A percentile compares a stretch with the other conserved stretches of the same genome.
phyloP scores from a whole-genome alignment of 2,888 invertebrate genomes.

The Sisyra terminalis region DNA sequence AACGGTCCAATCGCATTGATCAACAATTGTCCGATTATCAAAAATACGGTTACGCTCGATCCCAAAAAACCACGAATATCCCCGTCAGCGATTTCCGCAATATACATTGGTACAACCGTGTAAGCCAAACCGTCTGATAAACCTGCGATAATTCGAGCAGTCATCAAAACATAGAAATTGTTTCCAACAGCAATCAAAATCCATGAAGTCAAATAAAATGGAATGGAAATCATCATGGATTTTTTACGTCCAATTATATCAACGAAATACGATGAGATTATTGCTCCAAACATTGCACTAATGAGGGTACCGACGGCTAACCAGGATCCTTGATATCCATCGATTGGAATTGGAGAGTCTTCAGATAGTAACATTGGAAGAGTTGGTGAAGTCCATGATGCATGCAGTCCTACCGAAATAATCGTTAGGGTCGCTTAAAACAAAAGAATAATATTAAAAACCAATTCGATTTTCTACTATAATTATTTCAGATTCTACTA shows the following conservation, averaged over 20 bases:
- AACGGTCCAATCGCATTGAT: conserved; percentile 30
- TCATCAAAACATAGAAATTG: conserved; percentile 35
- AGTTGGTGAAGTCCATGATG: conserved; percentile 43
- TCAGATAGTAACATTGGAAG: conserved; percentile 30
- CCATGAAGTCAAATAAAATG: conserved; percentile 46
- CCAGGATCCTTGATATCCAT: conserved; percentile 37
- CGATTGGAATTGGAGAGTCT: conserved; percentile 32
- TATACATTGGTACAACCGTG: conserved; percentile 35
- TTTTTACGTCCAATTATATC: conserved; percentile 47
- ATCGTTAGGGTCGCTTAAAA: conserved; percentile 22
- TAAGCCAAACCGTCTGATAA: conserved; percentile 31
- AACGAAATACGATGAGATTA: conserved; percentile 43
- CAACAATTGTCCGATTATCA: conserved; percentile 35
- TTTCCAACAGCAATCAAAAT: conserved; percentile 39
- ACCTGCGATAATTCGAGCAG: conserved; percentile 37
- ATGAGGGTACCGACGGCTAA: conserved; percentile 46
- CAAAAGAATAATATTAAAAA: conserved; percentile 5
- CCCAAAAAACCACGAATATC: conserved; percentile 39
- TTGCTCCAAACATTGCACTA: conserved; percentile 43
- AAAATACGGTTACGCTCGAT: conserved; percentile 36
- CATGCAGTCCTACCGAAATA: conserved; percentile 24
- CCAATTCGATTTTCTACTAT: too few relatives aligned
- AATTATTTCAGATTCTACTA: too few relatives aligned
- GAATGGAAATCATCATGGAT: conserved; percentile 39
- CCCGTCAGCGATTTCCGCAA: conserved; percentile 40